Conservation (phyloP, 1,140 invertebrate genomes). For the Cherax quadricarinatus region DNA sequence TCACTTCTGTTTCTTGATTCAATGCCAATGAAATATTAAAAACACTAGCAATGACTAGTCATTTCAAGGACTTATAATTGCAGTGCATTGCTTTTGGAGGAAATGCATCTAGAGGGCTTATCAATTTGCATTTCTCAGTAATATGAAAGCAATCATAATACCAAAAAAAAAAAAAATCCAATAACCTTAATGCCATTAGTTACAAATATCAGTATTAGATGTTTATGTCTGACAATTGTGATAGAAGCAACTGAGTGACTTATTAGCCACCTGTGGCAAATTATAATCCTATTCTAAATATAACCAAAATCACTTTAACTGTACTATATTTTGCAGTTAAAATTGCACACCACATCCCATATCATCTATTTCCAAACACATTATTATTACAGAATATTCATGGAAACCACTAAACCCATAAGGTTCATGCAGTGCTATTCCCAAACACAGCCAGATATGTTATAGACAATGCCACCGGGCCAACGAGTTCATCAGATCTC, state of each 20-base stretch:
- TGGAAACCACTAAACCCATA: too few relatives aligned
- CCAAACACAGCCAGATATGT: constrained; percentile 4
- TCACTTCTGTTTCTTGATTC: background rate
- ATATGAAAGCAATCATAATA: constrained; percentile 1
- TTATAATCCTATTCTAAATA: background rate
- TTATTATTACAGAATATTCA: too few relatives aligned
- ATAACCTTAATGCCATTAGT: background rate
- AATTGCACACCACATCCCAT: background rate
- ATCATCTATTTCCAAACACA: background rate
- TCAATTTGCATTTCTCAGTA: background rate
- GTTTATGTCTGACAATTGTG: background rate
- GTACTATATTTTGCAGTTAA: background rate
- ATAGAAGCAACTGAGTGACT: background rate
- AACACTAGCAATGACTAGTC: too few relatives aligned
- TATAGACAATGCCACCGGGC: background rate
- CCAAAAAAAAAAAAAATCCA: background rate
- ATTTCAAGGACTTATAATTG: background rate
- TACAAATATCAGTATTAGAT: background rate
- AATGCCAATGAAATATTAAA: background rate
- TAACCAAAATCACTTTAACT: background rate
- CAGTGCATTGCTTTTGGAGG: background rate
- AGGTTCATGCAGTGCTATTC: background rate
- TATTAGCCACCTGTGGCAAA: background rate
- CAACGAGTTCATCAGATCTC: background rate
- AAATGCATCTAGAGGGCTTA: background rate